These are phyloP conservation scores for Heliangelus exortis DNA, from an alignment of 2,797 vertebrate genomes.

Conservation along the genomic window DNA sequence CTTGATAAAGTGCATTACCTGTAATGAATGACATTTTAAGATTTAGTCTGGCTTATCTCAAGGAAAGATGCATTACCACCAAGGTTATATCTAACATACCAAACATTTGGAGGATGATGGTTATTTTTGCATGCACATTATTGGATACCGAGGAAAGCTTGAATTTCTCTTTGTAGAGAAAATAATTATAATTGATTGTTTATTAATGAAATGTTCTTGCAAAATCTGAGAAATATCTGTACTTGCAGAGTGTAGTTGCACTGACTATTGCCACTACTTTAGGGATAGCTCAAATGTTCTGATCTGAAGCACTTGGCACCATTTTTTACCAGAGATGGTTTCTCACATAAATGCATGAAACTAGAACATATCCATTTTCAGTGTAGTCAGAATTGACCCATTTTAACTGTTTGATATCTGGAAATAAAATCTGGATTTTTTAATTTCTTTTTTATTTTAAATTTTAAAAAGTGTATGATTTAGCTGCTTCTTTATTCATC, in stretches of 20 bases:
- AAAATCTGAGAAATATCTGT: neutral
- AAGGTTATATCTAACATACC: neutral
- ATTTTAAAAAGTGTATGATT: neutral
- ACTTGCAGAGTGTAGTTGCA: neutral
- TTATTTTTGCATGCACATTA: neutral
- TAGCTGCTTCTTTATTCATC: neutral
- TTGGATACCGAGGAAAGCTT: neutral
- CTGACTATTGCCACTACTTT: neutral
- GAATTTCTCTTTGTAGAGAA: neutral
- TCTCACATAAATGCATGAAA: neutral
- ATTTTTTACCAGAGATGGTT: neutral
- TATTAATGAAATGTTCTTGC: neutral
- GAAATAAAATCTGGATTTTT: neutral
- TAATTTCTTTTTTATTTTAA: neutral
- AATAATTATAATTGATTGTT: neutral
- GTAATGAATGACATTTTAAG: neutral
- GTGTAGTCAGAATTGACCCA: neutral
- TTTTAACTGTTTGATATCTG: neutral
- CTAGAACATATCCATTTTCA: neutral
- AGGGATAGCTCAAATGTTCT: neutral
- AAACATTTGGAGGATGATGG: neutral
- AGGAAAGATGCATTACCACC: neutral
- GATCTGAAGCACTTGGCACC: accelerated
- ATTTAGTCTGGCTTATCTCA: neutral
- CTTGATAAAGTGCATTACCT: neutral